A percentile compares a stretch with the other conserved stretches of the same genome.
Conservation (phyloP, 2,113 vertebrate species). For the Potamarius usumacintae region DNA sequence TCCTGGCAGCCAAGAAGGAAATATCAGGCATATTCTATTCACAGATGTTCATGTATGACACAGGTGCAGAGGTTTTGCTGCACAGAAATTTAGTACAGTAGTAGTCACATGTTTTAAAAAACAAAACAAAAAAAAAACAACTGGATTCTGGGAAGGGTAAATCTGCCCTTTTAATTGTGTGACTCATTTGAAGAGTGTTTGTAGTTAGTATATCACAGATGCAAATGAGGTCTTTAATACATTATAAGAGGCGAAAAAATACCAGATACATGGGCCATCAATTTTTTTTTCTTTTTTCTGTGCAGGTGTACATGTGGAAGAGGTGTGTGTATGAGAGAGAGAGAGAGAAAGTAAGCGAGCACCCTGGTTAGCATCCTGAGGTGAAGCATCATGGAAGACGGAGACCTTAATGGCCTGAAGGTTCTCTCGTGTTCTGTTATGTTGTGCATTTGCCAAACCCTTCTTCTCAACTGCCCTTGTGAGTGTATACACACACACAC, state of each 20-base stretch:
- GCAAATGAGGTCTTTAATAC: background rate
- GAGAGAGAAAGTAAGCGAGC: background rate
- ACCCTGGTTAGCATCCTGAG: constrained; percentile 65
- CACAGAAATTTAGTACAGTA: too few relatives aligned
- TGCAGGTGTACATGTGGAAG: constrained; percentile 64
- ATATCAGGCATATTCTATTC: too few relatives aligned
- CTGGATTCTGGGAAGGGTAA: too few relatives aligned
- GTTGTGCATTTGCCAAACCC: constrained; percentile 73
- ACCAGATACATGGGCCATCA: background rate
- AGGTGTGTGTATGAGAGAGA: constrained; percentile 7
- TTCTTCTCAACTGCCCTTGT: constrained; percentile 73
- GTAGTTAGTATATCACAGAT: background rate
- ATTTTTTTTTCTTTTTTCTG: constrained; percentile 14
- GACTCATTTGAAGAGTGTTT: background rate
- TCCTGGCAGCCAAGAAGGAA: too few relatives aligned
- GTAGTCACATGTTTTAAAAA: too few relatives aligned
- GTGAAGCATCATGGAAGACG: constrained; percentile 72
- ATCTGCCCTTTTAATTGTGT: background rate
- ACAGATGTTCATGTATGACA: too few relatives aligned
- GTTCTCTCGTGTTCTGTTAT: constrained; percentile 66
- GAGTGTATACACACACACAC: constrained; percentile 52
- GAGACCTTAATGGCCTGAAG: constrained; percentile 69
- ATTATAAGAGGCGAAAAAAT: background rate
- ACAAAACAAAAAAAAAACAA: too few relatives aligned
- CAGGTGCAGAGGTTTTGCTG: too few relatives aligned